Base-by-base conservation (phyloP, 1,140 invertebrate species). In the Drosophila punjabiensis region DNA sequence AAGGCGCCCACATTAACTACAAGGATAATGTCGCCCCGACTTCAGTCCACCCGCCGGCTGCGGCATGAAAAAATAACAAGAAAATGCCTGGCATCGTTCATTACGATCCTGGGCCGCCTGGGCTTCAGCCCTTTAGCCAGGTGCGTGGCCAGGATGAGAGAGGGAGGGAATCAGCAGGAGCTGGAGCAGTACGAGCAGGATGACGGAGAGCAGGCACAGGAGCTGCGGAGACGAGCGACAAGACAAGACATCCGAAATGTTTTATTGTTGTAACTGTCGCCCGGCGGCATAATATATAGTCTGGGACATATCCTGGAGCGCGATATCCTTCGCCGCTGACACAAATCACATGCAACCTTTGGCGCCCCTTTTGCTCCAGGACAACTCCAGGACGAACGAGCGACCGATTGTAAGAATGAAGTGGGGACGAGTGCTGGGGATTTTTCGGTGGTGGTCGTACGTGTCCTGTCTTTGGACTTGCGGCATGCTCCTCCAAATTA, bases 261-360 rank as follows among this genome's bases (percentile, higher is more conserved):
- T 89, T 89, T 89, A 90, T 91, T 90, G 86, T 90, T 86, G 86
- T 90, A 90, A 86, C 79, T 90, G 86, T 90, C 86, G 86, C 82
- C 75, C 58, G 76, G 67, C 79, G 76, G 76, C 79, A 80, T 89
- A 90, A 89, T 90, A 89, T 90, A 89, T 89, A 90, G 85, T 89
- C 85, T 68, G 85, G 63, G 67, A 59, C 80, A 74, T 61, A 88
- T 75, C 82, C 84, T 77, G 77, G 47, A 66, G 63, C 60, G 63
- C 55, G 30, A 61, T 58, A 39, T 58, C 55, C 67, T 76, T 66
- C 41, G 58, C 74, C 61, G 69, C 59, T 76, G 83, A 87, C 85
- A 88, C 85, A 88, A 89, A 88, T 89, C 85, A 89, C 86, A 90
- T 89, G 79, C 82, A 90, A 89, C 85, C 85, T 89, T 85, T 89